These are phyloP conservation scores for Anableps anableps DNA, from an alignment of 2,797 vertebrate genomes.

Conservation along the genomic window DNA sequence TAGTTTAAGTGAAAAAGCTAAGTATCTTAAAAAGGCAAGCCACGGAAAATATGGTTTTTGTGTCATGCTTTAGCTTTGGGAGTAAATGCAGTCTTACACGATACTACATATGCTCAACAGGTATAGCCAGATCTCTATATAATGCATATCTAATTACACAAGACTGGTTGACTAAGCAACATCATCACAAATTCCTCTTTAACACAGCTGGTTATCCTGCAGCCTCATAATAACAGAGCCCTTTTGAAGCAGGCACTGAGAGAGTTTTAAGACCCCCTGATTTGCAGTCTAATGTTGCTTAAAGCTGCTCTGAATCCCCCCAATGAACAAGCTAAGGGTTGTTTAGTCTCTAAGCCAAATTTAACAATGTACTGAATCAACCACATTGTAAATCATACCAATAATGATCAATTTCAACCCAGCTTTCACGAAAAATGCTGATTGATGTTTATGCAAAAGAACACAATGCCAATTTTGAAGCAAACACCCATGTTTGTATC, in stretches of 20 bases:
- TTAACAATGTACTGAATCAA: conserved; percentile 12
- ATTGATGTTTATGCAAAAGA: not conserved
- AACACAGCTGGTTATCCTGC: conserved; percentile 11
- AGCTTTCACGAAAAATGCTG: not conserved
- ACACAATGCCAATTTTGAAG: not conserved
- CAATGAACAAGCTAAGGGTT: not conserved
- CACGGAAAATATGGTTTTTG: not conserved
- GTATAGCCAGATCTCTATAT: conserved; percentile 19
- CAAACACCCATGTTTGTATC: not conserved
- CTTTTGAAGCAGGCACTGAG: conserved; percentile 10
- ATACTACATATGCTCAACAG: conserved; percentile 28
- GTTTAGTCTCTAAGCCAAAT: conserved; percentile 10
- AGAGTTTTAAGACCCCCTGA: conserved; percentile 52
- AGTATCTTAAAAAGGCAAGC: not conserved
- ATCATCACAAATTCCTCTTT: not conserved
- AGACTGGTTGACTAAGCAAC: conserved; percentile 6
- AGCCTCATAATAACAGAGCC: conserved; percentile 28
- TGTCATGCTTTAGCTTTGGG: not conserved
- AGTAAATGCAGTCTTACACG: conserved; percentile 10
- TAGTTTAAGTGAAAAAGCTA: not conserved
- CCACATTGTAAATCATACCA: not conserved
- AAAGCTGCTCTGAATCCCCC: conserved; percentile 29
- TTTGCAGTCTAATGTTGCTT: conserved; percentile 59
- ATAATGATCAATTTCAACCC: not conserved
- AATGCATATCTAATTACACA: conserved; percentile 16